Evolutionary conservation across 1,140 invertebrate species (phyloP), one percentile per base, ranked within the genome.

Genomic region (Nylanderia fulva): DNA sequence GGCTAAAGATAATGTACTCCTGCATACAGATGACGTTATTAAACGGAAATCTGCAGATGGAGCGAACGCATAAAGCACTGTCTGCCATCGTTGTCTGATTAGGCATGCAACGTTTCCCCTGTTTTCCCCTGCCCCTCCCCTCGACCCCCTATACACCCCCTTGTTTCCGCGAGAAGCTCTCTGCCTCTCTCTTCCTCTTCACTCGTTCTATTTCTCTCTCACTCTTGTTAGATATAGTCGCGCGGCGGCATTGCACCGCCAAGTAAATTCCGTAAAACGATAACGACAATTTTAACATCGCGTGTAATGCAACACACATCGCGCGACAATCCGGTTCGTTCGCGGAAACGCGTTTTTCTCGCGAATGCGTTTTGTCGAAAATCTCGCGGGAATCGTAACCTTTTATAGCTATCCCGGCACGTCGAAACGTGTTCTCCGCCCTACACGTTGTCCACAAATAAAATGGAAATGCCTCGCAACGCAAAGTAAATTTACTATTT

Each of bases 1-100:
- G 48, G 45, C 68, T 80, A 85, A 84, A 88, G 87, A 88, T 88
- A 87, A 87, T 88, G 45, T 82, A 85, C 83, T 80, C 71, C 21
- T 85, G 87, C 87, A 88, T 88, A 88, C 86, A 88, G 86, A 88
- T 88, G 86, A 85, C 64, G 87, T 85, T 88, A 88, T 88, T 88
- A 88, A 88, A 85, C 86, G 86, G 84, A 75, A 88, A 88, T 88
- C 86, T 66, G 83, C 61, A 74, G 64, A 88, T 85, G 80, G 72
- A 85, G 68, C 77, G 66, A 80, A 80, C 36, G 82, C 74, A 85
- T 88, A 88, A 88, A 88, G 58, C 82, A 88, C 80, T 80, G 87
- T 88, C 86, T 52, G 66, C 68, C 80, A 15, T 79, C 60, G 66
- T 88, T 88, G 82, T 87, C 87, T 87, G 87, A 88, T 88, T 75